Conservation (phyloP, 2,888 invertebrate species). For the Heliconius ismenius region DNA sequence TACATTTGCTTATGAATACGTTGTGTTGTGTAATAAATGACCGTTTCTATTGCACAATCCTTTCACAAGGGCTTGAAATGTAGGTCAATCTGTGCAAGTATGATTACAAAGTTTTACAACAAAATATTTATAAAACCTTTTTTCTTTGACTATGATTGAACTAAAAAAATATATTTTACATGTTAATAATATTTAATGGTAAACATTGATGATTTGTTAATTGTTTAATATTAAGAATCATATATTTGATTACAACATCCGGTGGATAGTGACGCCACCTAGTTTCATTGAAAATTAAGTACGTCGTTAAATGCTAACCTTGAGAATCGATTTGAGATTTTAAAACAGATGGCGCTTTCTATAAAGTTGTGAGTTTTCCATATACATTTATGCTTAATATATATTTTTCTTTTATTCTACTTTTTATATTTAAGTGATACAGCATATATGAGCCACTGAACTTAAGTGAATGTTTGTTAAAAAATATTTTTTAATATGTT, state of each 20-base stretch:
- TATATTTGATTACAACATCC: slow-evolving; percentile 44
- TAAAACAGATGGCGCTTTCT: slow-evolving; percentile 20
- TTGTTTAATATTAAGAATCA: slow-evolving; percentile 26
- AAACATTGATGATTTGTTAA: slow-evolving; percentile 20
- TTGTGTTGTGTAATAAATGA: slow-evolving; percentile 80
- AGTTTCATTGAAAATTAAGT: background rate
- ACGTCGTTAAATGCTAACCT: background rate
- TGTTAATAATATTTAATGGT: background rate
- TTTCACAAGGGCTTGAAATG: slow-evolving; percentile 82
- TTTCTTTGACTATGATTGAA: background rate
- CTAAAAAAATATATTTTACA: background rate
- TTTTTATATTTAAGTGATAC: background rate
- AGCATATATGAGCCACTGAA: background rate
- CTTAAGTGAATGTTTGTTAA: background rate
- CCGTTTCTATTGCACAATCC: slow-evolving; percentile 83
- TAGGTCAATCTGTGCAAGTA: slow-evolving; percentile 80
- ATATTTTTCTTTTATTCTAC: background rate
- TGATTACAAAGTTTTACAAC: slow-evolving; percentile 56
- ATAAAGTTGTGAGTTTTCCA: background rate
- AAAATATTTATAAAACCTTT: background rate
- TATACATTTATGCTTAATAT: background rate
- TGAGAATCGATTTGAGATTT: background rate
- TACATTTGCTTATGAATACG: slow-evolving; percentile 77
- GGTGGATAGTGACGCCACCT: slow-evolving; percentile 50
- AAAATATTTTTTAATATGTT: background rate